Base-by-base conservation (phyloP, 2,797 vertebrate species). In the Mormyrops boulengeri region DNA sequence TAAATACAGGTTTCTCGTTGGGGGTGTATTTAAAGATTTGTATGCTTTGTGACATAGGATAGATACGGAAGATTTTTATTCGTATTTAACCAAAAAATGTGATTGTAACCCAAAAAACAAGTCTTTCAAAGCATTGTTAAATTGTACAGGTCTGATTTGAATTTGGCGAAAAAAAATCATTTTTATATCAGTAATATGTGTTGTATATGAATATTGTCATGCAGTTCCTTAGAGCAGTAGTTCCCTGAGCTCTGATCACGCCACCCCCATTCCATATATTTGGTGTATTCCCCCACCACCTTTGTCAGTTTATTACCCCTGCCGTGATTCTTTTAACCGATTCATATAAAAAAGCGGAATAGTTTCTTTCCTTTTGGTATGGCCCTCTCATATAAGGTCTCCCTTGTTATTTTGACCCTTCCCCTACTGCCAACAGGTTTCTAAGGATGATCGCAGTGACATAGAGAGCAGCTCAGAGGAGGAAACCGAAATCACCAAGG, bases 381-480 rank as follows among this genome's bases (percentile, higher is more conserved):
- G 73, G 1, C 19, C 38, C 73, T 19, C 73, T 44, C 17, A 47
- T 7, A n/a, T 80, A 38, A 44, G 17, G 17, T 44, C 38, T 26
- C 38, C 14, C 6, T 69, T 60, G 57, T 60, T 34, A 14, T 69
- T 69, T 34, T 69, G 12, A 73, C 66, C 30, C 14, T 73, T 5
- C 73, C 34, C 19, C 38, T 80, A 8, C 41, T 47, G 38, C 19
- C 19, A 3, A 14, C 50, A 99, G 99, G 98, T 98, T 4, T 95
- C 96, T 26, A 99, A 98, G 88, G 99, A 99, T 52, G 98, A 98
- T 82, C 98, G 99, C 91, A 99, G 99, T 0, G 99, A 99, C 22
- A 96, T 99, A 3, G 99, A 99, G 93, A 99, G 97, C 96, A 99
- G 98, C 95, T 99, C 99, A 0, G 99, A 98, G 50, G 98, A 99